phyloP scores from a whole-genome alignment of 2,888 invertebrate genomes.

The Drosophila glabriapex region DNA sequence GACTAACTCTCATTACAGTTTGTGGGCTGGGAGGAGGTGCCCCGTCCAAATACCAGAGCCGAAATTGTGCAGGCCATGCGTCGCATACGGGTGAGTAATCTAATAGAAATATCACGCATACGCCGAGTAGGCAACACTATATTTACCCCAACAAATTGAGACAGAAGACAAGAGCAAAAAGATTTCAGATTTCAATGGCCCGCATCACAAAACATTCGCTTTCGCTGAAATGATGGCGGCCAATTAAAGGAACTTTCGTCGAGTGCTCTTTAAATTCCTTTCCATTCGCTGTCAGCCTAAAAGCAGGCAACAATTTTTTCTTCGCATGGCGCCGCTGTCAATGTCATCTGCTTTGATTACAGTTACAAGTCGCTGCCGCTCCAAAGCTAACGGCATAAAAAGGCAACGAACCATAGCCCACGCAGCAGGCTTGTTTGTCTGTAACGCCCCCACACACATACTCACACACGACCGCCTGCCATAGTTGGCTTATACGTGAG shows the following conservation, averaged over 20 bases:
- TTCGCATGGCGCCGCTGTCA: slow-evolving; percentile 34
- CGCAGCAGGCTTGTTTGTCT: slow-evolving; percentile 57
- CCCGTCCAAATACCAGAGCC: slow-evolving; percentile 97
- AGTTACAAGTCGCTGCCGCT: slow-evolving; percentile 45
- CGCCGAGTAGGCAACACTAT: neutral
- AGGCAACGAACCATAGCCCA: slow-evolving; percentile 33
- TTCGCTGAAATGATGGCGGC: slow-evolving; percentile 30
- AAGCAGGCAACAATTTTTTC: slow-evolving; percentile 58
- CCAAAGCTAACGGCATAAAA: slow-evolving; percentile 50
- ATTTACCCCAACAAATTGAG: slow-evolving; percentile 4
- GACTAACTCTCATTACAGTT: slow-evolving; percentile 90
- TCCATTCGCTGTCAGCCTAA: slow-evolving; percentile 26
- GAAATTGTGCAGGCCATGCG: slow-evolving; percentile 99
- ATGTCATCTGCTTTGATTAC: slow-evolving; percentile 72
- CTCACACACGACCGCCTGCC: slow-evolving; percentile 12
- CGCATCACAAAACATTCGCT: slow-evolving; percentile 31
- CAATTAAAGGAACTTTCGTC: slow-evolving; percentile 59
- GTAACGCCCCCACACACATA: slow-evolving; percentile 20
- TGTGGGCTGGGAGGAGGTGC: slow-evolving; percentile 99
- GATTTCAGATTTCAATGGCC: slow-evolving; percentile 21
- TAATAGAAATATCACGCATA: slow-evolving; percentile 24
- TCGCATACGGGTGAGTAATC: slow-evolving; percentile 94
- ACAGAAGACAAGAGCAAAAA: slow-evolving; percentile 17
- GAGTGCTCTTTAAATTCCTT: slow-evolving; percentile 44
- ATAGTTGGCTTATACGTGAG: slow-evolving; percentile 57